Conservation (phyloP, 2,113 vertebrate species). For the Thryonomys swinderianus region DNA sequence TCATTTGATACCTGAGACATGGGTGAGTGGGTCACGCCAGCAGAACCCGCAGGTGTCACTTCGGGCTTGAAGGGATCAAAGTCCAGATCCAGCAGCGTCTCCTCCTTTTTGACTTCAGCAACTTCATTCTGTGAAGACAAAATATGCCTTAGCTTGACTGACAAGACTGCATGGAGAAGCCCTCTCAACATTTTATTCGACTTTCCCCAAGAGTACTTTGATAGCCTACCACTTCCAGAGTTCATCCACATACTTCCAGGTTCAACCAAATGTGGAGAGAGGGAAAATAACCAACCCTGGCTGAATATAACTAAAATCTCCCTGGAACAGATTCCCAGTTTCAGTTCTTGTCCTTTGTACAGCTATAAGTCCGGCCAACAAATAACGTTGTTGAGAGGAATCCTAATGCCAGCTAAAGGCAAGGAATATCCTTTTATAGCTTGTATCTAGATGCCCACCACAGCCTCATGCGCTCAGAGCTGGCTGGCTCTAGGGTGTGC, state of each 20-base stretch:
- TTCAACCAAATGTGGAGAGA: not conserved
- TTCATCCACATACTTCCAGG: too few relatives aligned
- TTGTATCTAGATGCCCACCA: not conserved
- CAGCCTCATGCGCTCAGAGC: not conserved
- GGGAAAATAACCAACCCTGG: not conserved
- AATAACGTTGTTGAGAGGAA: not conserved
- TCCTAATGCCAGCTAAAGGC: not conserved
- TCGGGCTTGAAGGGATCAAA: conserved; percentile 98
- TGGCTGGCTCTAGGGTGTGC: not conserved
- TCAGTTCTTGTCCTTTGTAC: not conserved
- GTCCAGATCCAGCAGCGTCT: conserved; percentile 96
- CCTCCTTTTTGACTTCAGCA: conserved; percentile 88
- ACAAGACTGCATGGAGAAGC: not conserved
- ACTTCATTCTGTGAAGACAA: conserved; percentile 86
- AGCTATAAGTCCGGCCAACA: not conserved
- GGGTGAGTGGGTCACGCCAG: conserved; percentile 85
- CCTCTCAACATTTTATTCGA: not conserved
- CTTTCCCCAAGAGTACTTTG: not conserved
- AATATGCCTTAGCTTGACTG: not conserved
- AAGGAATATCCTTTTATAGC: not conserved
- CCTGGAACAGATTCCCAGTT: not conserved
- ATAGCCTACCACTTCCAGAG: not conserved
- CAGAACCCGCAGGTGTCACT: conserved; percentile 79
- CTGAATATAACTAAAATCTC: accelerated
- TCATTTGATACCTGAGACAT: conserved; percentile 88